phyloP scores from a whole-genome alignment of 2,113 vertebrate species.

The Bolborhynchus lineola region DNA sequence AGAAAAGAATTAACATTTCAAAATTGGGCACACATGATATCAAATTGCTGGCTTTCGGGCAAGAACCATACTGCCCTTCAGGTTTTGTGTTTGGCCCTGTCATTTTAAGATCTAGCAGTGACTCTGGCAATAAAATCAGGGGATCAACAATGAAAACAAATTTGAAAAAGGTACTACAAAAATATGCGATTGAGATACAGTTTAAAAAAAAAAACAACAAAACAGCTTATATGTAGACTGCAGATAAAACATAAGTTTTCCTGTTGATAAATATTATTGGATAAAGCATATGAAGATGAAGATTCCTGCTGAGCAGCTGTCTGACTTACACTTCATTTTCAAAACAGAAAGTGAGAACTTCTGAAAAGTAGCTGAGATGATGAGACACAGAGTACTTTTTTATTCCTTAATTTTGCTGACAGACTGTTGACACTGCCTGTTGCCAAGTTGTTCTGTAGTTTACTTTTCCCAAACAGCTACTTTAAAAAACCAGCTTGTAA shows the following conservation, averaged over 20 bases:
- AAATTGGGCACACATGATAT: background rate
- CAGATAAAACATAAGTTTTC: background rate
- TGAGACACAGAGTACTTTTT: background rate
- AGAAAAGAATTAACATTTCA: background rate
- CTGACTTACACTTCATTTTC: background rate
- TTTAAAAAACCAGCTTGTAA: background rate
- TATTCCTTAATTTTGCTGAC: conserved; percentile 25
- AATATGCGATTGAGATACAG: background rate
- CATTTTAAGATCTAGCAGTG: background rate
- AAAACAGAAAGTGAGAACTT: background rate
- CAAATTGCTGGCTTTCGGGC: background rate
- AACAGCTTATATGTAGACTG: background rate
- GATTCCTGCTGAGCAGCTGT: background rate
- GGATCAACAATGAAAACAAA: background rate
- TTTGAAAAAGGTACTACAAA: background rate
- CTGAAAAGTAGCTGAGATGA: background rate
- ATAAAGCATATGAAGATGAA: background rate
- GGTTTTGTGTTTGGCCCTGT: background rate
- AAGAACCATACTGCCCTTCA: background rate
- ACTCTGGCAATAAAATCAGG: background rate
- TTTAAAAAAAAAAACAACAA: background rate
- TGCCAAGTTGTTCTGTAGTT: background rate
- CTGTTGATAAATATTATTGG: background rate
- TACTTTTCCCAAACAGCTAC: background rate
- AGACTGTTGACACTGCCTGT: background rate